phyloP scores from a whole-genome alignment of 2,797 vertebrate species.

The Acanthurus tractus region DNA sequence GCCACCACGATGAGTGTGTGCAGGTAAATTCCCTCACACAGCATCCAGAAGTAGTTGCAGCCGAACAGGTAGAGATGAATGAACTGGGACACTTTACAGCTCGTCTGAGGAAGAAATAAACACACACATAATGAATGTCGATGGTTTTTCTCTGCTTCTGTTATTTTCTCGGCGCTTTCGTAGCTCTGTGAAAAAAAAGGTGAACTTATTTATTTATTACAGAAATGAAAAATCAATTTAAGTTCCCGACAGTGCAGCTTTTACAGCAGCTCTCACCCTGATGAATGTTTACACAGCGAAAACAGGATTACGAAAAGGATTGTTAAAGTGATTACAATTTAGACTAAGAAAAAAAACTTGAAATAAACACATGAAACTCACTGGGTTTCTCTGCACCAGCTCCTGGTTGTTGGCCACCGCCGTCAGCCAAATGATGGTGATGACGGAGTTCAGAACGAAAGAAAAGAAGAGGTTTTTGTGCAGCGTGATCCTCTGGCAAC shows the following conservation, averaged over 20 bases:
- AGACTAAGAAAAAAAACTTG: background rate
- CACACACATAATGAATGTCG: background rate
- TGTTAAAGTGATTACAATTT: background rate
- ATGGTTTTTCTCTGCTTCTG: background rate
- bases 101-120: conserved; percentile 82
- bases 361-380: conserved; percentile 79
- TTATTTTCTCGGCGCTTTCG: background rate
- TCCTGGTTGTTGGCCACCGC: conserved; percentile 95
- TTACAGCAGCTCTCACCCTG: background rate
- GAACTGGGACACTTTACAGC: conserved; percentile 95
- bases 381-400: conserved; percentile 93
- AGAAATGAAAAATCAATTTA: background rate
- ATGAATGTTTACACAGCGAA: background rate
- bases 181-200: background rate
- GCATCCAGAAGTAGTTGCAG: conserved; percentile 99
- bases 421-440: conserved; percentile 93
- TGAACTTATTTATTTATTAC: background rate
- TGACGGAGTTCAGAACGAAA: conserved; percentile 94
- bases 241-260: background rate
- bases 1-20: conserved; percentile 98
- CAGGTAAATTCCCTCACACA: conserved; percentile 97
- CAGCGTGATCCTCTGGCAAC: conserved; percentile 97
- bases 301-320: background rate
- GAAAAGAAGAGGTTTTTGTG: conserved; percentile 99
- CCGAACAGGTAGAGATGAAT: conserved; percentile 95